Evolutionary conservation across 2,797 vertebrate species (phyloP), one percentile per base, ranked within the genome.

Genomic region (Fundulus diaphanus): DNA sequence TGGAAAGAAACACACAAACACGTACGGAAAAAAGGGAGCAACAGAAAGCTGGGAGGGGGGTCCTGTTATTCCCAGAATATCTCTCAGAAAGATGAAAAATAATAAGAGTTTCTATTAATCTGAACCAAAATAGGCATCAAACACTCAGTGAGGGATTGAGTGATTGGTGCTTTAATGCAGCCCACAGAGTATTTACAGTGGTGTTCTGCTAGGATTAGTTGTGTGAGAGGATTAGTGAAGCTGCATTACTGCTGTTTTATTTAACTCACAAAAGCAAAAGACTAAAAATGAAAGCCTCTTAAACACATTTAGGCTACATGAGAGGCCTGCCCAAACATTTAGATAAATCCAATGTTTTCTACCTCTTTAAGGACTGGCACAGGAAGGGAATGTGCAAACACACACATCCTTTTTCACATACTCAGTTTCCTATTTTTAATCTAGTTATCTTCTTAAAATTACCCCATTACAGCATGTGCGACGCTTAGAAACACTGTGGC

Each of bases 191-290:
- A 91, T 93, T 95, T 93, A 94, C 93, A 93, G 92, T 92, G 93
- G 88, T 90, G 89, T 92, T 92, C 88, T 90, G 92, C 87, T 80
- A 82, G 93, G 94, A 95, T 96, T 94, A 95, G 87, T 89, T 86
- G 85, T 87, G 88, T 90, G 94, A 95, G 93, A 91, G 92, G 94
- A 95, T 95, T 95, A 94, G 92, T 87, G 82, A 93, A 93, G 93
- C 92, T 92, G 91, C 88, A 92, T 93, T 92, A 92, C 92, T 92
- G 90, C 86, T 93, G 93, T 93, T 95, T 94, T 94, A 94, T 94
- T 95, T 95, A 94, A 93, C 89, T 92, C 92, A 90, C 89, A 93
- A 94, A 91, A 92, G 91, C 85, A 92, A 94, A 94, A 90, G 90
- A 92, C 92, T 87, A 92, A 91, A 92, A 91, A 89, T 87, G 91